phyloP scores from a whole-genome alignment of 2,113 vertebrate species.

The Mellivora capensis region DNA sequence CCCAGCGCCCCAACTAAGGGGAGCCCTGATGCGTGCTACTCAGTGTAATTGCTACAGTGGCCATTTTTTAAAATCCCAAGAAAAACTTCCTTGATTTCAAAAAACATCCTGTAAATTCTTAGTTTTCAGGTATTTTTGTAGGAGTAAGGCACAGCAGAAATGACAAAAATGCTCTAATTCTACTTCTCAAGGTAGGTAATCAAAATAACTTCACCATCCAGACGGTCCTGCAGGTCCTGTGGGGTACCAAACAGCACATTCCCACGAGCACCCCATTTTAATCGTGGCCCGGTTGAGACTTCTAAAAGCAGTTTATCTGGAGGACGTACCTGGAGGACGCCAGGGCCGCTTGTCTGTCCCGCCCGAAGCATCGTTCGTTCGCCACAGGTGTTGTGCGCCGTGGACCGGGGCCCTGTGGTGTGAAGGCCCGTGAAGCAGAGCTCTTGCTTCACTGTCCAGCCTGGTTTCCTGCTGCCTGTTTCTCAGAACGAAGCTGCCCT shows the following conservation, averaged over 20 bases:
- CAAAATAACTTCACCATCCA: neutral
- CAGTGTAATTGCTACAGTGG: no score
- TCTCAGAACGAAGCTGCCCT: neutral
- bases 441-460: neutral
- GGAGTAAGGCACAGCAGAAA: neutral
- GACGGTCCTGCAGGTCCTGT: neutral
- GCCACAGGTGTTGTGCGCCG: accelerated
- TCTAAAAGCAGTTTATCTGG: neutral
- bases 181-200: neutral
- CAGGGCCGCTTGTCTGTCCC: neutral
- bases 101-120: neutral
- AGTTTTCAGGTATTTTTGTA: neutral
- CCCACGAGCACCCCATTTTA: neutral
- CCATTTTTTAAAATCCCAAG: neutral
- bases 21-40: neutral
- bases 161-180: neutral
- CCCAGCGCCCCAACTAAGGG: no score
- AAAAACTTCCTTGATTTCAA: neutral
- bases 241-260: neutral
- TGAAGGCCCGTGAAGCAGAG: accelerated
- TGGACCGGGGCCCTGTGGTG: accelerated
- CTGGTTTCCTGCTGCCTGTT: neutral
- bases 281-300: neutral
- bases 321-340: neutral
- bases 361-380: accelerated